phyloP scores from a whole-genome alignment of 2,797 vertebrate species.

The Choloepus didactylus region DNA sequence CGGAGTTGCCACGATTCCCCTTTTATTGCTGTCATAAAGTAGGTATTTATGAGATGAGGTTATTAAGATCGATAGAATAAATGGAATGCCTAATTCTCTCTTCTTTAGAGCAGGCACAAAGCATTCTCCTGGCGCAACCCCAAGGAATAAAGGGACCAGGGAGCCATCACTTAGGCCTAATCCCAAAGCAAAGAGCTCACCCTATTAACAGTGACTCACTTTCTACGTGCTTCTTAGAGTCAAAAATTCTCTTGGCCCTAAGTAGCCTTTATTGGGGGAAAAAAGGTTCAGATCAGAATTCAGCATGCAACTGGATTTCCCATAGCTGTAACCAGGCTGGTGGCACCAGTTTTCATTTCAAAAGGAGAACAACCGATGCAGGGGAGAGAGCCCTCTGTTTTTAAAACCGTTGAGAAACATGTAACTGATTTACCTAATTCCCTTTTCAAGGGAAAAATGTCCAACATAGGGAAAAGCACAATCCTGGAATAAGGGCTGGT shows the following conservation, averaged over 20 bases:
- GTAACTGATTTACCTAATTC: slow-evolving; percentile 74
- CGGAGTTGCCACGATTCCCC: slow-evolving; percentile 85
- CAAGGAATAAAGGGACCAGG: slow-evolving; percentile 84
- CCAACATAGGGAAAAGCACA: neutral
- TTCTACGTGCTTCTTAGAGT: slow-evolving; percentile 86
- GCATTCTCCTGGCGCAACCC: slow-evolving; percentile 82
- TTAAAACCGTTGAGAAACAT: slow-evolving; percentile 66
- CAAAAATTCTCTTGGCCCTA: slow-evolving; percentile 86
- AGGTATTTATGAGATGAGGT: slow-evolving; percentile 88
- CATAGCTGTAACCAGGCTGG: slow-evolving; percentile 69
- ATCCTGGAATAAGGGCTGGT: neutral
- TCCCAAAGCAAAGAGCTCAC: slow-evolving; percentile 88
- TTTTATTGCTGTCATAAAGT: slow-evolving; percentile 88
- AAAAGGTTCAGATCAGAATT: slow-evolving; percentile 78
- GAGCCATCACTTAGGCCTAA: slow-evolving; percentile 87
- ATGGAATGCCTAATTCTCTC: slow-evolving; percentile 87
- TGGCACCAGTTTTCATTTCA: slow-evolving; percentile 62
- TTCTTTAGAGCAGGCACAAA: slow-evolving; percentile 85
- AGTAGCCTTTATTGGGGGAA: slow-evolving; percentile 80
- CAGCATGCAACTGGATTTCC: slow-evolving; percentile 74
- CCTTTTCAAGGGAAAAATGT: slow-evolving; percentile 15
- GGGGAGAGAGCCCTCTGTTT: slow-evolving; percentile 55
- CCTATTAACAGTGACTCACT: slow-evolving; percentile 87
- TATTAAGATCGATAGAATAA: slow-evolving; percentile 89
- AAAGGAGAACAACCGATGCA: neutral